Conservation (phyloP, 2,888 invertebrate genomes). For the Lamproptera curius region DNA sequence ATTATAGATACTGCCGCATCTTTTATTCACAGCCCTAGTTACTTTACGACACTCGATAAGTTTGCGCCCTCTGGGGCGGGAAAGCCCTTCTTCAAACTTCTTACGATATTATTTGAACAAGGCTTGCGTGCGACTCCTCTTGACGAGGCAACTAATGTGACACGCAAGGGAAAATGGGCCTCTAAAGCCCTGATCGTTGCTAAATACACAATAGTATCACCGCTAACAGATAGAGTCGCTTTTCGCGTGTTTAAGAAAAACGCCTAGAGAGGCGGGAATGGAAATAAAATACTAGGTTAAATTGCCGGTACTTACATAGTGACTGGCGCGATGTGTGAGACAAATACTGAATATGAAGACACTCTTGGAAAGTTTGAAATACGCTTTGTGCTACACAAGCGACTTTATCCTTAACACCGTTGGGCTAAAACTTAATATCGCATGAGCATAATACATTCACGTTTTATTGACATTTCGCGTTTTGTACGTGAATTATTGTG, state of each 20-base stretch:
- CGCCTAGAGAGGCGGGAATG: conserved; percentile 30
- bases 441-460: conserved; percentile 17
- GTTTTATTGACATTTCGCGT: conserved; percentile 32
- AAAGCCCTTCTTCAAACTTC: conserved; percentile 64
- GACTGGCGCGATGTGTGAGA: conserved; percentile 46
- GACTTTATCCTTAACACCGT: conserved; percentile 11
- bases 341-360: conserved; percentile 47
- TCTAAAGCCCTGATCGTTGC: too few species aligned
- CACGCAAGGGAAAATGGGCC: conserved; percentile 40
- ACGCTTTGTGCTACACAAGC: conserved; percentile 17
- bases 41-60: conserved; percentile 51
- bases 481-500: conserved; percentile 40
- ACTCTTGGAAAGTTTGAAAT: conserved; percentile 32
- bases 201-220: too few species aligned
- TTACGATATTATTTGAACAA: conserved; percentile 71
- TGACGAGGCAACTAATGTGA: conserved; percentile 26
- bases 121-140: conserved; percentile 34
- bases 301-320: conserved; percentile 49
- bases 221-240: conserved; percentile 29
- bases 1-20: conserved; percentile 34
- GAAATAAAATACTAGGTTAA: conserved; percentile 47
- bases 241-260: conserved; percentile 26
- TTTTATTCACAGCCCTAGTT: conserved; percentile 32
- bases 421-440: conserved; percentile 7
- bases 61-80: conserved; percentile 52